phyloP scores from a whole-genome alignment of 2,113 vertebrate species.

The Nematolebias whitei region DNA sequence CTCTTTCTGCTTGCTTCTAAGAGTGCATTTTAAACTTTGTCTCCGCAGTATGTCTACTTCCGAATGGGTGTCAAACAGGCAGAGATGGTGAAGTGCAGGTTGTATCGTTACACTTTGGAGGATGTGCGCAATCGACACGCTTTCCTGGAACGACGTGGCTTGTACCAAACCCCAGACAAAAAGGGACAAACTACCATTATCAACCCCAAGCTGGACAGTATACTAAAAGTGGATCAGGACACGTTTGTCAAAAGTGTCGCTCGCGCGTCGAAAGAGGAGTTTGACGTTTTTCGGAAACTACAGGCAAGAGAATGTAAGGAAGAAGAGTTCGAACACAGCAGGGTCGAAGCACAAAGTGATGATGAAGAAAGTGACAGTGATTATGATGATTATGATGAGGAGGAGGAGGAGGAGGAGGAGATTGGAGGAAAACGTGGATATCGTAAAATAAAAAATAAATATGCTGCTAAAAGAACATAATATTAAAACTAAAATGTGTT shows the following conservation, averaged over 20 bases:
- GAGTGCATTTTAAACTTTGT: not conserved
- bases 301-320: constrained; percentile 83
- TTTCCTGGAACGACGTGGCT: constrained; percentile 90
- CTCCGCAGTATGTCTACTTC: constrained; percentile 90
- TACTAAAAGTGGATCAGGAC: constrained; percentile 77
- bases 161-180: constrained; percentile 89
- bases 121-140: constrained; percentile 84
- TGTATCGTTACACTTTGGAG: constrained; percentile 80
- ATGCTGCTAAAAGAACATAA: not conserved
- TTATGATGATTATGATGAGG: not conserved
- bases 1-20: not conserved
- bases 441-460: constrained; percentile 59
- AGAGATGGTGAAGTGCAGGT: constrained; percentile 81
- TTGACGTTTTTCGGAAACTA: constrained; percentile 86
- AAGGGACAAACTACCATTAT: constrained; percentile 83
- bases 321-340: constrained; percentile 37
- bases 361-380: constrained; percentile 1
- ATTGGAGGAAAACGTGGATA: constrained; percentile 53
- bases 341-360: constrained; percentile 42
- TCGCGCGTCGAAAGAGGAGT: constrained; percentile 82
- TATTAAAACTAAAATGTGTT: not conserved
- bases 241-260: constrained; percentile 83
- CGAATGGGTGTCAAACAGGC: constrained; percentile 89
- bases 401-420: constrained; percentile 28
- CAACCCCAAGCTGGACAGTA: constrained; percentile 86